Evolutionary conservation across 2,113 vertebrate genomes (phyloP).

Genomic region (Saiga tatarica): DNA sequence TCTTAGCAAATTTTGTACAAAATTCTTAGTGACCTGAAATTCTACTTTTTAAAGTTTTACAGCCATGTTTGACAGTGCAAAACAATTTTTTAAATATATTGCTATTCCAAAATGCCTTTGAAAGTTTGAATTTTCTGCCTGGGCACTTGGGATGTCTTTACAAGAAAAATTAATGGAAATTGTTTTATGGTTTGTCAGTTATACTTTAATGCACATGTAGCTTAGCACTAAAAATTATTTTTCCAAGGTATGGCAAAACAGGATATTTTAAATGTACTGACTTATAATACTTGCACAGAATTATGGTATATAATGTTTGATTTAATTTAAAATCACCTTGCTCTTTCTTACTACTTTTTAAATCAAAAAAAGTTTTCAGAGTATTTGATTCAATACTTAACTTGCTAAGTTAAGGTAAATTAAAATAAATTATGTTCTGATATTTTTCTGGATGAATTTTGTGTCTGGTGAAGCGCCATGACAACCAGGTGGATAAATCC

Average conservation of each 20-base stretch:
- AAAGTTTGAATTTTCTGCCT: conserved; percentile 18
- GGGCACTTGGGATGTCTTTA: neutral
- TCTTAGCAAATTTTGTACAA: conserved; percentile 3
- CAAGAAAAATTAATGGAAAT: neutral
- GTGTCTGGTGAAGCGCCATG: neutral
- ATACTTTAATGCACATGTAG: neutral
- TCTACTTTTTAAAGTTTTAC: conserved; percentile 35
- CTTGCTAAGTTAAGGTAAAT: conserved; percentile 4
- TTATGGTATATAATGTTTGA: neutral
- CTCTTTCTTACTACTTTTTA: neutral
- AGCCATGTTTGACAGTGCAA: neutral
- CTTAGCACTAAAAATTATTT: conserved; percentile 14
- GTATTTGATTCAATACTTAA: neutral
- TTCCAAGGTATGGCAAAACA: neutral
- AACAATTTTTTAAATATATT: neutral
- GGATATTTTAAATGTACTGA: neutral
- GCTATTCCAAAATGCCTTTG: conserved; percentile 6
- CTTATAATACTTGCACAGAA: neutral
- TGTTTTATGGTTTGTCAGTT: neutral
- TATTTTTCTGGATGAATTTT: neutral
- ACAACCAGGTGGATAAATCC: neutral
- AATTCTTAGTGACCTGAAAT: neutral
- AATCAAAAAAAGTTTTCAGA: neutral
- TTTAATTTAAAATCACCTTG: neutral
- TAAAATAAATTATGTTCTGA: neutral